Base-by-base conservation (phyloP, 2,888 invertebrate genomes). In the Xanthia icteritia region DNA sequence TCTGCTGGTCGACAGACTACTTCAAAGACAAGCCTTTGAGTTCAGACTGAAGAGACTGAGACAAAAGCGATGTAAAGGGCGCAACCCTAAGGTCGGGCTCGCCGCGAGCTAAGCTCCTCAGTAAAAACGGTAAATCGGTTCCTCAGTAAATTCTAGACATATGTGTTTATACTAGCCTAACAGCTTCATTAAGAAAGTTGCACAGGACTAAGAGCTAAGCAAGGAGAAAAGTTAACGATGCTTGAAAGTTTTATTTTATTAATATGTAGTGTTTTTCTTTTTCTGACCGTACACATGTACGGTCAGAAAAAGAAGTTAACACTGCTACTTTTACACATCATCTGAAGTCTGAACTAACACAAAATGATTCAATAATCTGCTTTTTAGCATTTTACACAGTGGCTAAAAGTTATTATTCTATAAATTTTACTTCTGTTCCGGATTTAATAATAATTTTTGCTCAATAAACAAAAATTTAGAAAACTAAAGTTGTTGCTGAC, bases 61-160 rank as follows among this genome's bases (percentile, higher is more conserved):
- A 85, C 81, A 83, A 86, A 85, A 74, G 76, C 73, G 68, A 56
- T 80, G 77, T 51, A 83, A 86, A 83, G 65, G 83, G 68, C 60
- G n/a, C 64, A 39, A 61, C 65, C 45, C 27, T 86, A 64, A 71
- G 75, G 70, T 73, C 64, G 45, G 60, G 31, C 54, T 60, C 63
- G 63, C 71, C 66, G 65, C 60, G 54, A 85, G 73, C 67, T 71
- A 76, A 81, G 76, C 64, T 73, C 6, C 73, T 64, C 45, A 39
- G 56, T 76, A 56, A 70, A 80, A 73, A 36, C n/a, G n/a, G n/a
- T n/a, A n/a, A n/a, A n/a, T n/a, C n/a, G n/a, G n/a, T n/a, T n/a
- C n/a, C n/a, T n/a, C n/a, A n/a, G n/a, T n/a, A n/a, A 39, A 61
- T 63, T 56, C 31, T 66, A 64, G 36, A 61, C 48, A 80, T 45